Evolutionary conservation across 2,888 invertebrate genomes (phyloP).

Genomic region (Aspidiotus rigidus): DNA sequence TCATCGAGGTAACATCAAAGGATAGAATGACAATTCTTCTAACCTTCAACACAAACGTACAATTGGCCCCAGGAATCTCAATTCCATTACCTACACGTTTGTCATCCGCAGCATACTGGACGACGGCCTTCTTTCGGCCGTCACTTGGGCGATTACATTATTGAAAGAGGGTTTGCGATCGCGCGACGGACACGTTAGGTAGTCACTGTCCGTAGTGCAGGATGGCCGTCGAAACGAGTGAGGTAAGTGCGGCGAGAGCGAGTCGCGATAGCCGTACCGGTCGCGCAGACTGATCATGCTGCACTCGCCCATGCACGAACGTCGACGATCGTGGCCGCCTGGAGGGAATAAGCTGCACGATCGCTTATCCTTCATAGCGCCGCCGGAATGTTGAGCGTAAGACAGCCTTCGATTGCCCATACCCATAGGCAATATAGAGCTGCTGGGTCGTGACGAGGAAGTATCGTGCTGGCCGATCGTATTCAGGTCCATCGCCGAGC

Average conservation of each 20-base stretch:
- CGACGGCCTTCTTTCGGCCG: constrained; percentile 39
- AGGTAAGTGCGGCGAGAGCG: constrained; percentile 32
- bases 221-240: constrained; percentile 31
- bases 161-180: constrained; percentile 40
- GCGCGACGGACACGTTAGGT: constrained; percentile 34
- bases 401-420: constrained; percentile 35
- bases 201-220: constrained; percentile 31
- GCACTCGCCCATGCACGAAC: constrained; percentile 33
- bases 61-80: too few relatives aligned
- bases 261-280: constrained; percentile 32
- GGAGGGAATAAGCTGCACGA: constrained; percentile 36
- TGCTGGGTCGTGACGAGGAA: constrained; percentile 37
- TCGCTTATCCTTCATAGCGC: constrained; percentile 34
- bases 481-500: constrained; percentile 75
- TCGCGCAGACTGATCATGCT: constrained; percentile 14
- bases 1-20: too few relatives aligned
- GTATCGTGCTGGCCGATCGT: constrained; percentile 49
- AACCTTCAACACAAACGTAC: too few relatives aligned
- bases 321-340: constrained; percentile 21
- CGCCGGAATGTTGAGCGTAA: constrained; percentile 24
- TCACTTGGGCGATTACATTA: constrained; percentile 40
- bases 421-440: constrained; percentile 39
- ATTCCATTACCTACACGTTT: constrained; percentile 37
- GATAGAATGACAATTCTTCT: too few relatives aligned
- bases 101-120: constrained; percentile 40